Conservation (phyloP, 2,797 vertebrate genomes). For the Pipistrellus kuhlii region DNA sequence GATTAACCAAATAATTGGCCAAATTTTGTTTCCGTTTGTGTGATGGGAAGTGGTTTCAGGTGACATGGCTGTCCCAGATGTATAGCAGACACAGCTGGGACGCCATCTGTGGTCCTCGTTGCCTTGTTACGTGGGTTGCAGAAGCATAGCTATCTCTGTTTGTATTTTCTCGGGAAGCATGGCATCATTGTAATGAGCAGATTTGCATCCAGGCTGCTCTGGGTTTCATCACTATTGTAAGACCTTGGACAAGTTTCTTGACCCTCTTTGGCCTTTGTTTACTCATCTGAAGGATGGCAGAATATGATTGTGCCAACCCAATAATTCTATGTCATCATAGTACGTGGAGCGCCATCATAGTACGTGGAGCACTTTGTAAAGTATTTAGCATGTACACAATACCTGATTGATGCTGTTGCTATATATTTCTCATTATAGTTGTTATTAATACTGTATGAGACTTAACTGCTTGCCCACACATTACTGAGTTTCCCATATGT, state of each 20-base stretch:
- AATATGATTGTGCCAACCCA: background rate
- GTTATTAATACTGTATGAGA: background rate
- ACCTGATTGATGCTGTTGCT: background rate
- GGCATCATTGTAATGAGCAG: background rate
- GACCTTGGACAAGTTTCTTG: background rate
- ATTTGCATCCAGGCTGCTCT: background rate
- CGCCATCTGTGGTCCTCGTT: conserved; percentile 72
- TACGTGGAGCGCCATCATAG: background rate
- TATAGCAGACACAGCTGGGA: conserved; percentile 74
- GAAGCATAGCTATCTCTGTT: background rate
- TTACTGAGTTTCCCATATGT: background rate
- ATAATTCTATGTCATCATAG: background rate
- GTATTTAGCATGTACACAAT: background rate
- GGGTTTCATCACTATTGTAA: background rate
- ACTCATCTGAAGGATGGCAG: background rate
- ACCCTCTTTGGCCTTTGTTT: background rate
- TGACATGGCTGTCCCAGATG: conserved; percentile 71
- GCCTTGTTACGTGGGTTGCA: conserved; percentile 53
- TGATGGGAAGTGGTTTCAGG: conserved; percentile 55
- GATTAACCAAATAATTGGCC: conserved; percentile 77
- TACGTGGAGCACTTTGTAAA: background rate
- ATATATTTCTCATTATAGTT: background rate
- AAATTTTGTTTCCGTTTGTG: conserved; percentile 70
- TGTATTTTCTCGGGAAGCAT: background rate
- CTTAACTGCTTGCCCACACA: background rate